phyloP scores from a whole-genome alignment of 1,140 invertebrate genomes.

The Drosophila prosaltans region DNA sequence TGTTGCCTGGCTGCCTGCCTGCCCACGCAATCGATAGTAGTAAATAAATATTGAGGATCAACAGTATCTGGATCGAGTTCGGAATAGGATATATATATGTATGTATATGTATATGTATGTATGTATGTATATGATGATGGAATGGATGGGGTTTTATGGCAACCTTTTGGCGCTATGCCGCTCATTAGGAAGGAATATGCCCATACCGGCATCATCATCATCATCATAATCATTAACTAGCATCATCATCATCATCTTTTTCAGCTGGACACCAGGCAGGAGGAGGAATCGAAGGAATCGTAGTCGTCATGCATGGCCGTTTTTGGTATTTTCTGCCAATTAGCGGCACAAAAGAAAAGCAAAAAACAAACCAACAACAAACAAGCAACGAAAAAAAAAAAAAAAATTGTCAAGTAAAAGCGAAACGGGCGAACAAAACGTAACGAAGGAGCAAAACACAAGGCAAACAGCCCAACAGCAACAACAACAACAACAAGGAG shows the following conservation, averaged over 20 bases:
- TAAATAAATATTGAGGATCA: conserved; percentile 51
- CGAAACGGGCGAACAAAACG: conserved; percentile 71
- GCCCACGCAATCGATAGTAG: conserved; percentile 55
- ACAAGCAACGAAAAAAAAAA: conserved; percentile 66
- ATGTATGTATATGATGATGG: no score
- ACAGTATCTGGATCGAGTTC: neutral
- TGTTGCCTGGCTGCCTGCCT: neutral
- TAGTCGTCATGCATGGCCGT: conserved; percentile 75
- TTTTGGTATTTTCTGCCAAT: conserved; percentile 82
- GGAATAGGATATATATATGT: no score
- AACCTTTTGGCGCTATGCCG: conserved; percentile 26
- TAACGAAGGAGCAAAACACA: conserved; percentile 52
- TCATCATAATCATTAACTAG: conserved; percentile 10
- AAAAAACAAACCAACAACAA: conserved; percentile 52
- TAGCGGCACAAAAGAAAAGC: conserved; percentile 76
- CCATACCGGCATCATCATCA: conserved; percentile 23
- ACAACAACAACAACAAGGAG: conserved; percentile 12
- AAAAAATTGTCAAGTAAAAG: conserved; percentile 81
- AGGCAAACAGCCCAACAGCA: conserved; percentile 41
- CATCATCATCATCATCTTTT: conserved; percentile 28
- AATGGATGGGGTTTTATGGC: conserved; percentile 5
- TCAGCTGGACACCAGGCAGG: conserved; percentile 4
- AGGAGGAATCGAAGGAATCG: conserved; percentile 18
- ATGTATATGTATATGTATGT: no score
- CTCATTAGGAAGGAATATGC: conserved; percentile 41